Evolutionary conservation across 2,113 vertebrate genomes (phyloP).

Genomic region (Eretmochelys imbricata): DNA sequence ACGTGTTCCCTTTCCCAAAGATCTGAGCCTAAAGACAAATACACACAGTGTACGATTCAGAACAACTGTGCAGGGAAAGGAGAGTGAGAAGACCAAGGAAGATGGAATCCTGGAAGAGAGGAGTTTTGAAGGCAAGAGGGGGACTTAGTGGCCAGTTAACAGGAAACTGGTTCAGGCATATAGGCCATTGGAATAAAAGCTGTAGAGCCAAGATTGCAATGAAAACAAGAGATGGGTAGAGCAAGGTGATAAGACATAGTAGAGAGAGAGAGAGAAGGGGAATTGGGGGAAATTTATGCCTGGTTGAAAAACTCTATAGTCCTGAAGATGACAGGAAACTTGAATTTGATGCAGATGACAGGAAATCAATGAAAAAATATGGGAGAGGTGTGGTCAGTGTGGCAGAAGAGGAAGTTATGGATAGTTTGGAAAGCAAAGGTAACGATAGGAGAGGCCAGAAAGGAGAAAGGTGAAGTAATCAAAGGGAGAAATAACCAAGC

Average conservation of each 20-base stretch:
- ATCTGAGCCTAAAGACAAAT: background rate
- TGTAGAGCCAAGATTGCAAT: background rate
- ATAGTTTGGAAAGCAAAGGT: background rate
- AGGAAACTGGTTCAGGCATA: background rate
- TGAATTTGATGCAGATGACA: background rate
- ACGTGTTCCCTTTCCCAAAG: background rate
- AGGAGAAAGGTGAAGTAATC: background rate
- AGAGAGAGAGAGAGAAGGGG: background rate
- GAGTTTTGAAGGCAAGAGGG: background rate
- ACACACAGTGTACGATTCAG: background rate
- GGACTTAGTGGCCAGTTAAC: background rate
- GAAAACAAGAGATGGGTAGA: background rate
- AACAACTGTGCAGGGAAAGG: fast-evolving
- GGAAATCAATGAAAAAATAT: background rate
- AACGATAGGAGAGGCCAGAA: background rate
- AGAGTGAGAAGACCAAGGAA: background rate
- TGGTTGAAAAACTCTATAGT: background rate
- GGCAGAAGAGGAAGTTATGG: background rate
- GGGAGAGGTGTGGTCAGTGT: background rate
- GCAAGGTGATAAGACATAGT: background rate
- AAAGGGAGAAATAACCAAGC: background rate
- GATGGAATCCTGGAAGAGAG: background rate
- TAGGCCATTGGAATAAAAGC: background rate
- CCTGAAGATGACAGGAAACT: background rate
- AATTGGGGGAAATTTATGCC: background rate